Conservation (phyloP, 2,797 vertebrate species). For the Smutsia temminckii region DNA sequence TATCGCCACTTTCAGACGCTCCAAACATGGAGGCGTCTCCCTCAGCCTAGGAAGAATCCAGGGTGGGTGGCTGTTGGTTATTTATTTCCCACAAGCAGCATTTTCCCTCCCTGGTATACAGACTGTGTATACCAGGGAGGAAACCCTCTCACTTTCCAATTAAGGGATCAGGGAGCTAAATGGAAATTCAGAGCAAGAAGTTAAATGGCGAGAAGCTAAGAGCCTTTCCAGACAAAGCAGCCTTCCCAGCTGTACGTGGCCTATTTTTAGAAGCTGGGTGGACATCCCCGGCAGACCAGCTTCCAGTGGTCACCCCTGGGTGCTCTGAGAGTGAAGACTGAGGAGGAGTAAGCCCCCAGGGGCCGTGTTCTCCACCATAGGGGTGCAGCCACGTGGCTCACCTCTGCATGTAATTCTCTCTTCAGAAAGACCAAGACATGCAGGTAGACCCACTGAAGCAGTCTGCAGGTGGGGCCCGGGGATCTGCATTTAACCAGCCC, state of each 20-base stretch:
- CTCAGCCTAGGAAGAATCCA: not conserved
- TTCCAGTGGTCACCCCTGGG: not conserved
- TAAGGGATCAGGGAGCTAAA: not conserved
- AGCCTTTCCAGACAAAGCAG: not conserved
- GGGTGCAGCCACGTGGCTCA: accelerated
- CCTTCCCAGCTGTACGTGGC: not conserved
- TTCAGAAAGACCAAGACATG: not conserved
- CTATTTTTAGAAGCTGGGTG: not conserved
- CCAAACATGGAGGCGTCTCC: accelerated
- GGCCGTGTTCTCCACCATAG: accelerated
- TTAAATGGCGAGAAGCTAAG: not conserved
- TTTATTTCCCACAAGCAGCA: not conserved
- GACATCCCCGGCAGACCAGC: not conserved
- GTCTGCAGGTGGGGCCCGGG: not conserved
- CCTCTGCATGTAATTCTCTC: not conserved
- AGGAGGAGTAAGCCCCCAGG: not conserved
- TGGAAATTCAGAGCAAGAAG: not conserved
- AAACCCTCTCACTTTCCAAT: not conserved
- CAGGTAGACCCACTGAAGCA: not conserved
- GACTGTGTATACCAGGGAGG: not conserved
- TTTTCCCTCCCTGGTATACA: not conserved
- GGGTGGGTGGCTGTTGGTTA: no score
- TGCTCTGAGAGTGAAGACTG: not conserved
- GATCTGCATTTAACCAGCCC: not conserved
- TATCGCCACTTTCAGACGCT: accelerated